phyloP scores from a whole-genome alignment of 2,797 vertebrate genomes.

The Lindbergichthys nudifrons region DNA sequence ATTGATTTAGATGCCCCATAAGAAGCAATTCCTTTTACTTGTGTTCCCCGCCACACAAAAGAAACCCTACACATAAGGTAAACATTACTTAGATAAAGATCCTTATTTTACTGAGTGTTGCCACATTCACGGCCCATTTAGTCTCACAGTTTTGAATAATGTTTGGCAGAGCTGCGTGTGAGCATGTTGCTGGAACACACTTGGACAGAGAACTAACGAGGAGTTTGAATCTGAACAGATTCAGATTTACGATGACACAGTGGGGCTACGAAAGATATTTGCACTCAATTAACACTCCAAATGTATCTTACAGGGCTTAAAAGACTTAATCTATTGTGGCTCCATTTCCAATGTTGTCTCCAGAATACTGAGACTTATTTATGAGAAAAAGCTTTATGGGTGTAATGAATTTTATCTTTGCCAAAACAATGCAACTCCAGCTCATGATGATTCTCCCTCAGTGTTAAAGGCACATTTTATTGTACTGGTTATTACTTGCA shows the following conservation, averaged over 20 bases:
- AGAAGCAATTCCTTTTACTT: conserved; percentile 39
- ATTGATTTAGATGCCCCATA: conserved; percentile 63
- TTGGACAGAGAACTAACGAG: conserved; percentile 13
- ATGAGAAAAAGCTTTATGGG: too few species aligned
- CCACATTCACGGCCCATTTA: conserved; percentile 21
- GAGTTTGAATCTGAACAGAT: conserved; percentile 24
- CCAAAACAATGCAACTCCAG: not conserved
- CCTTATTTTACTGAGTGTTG: not conserved
- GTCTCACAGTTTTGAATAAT: conserved; percentile 23
- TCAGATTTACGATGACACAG: conserved; percentile 16
- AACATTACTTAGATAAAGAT: conserved; percentile 26
- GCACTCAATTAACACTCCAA: conserved; percentile 29
- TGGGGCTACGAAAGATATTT: conserved; percentile 31
- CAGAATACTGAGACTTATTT: not conserved
- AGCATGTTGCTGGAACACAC: not conserved
- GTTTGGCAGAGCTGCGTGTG: conserved; percentile 1
- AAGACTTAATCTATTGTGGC: not conserved
- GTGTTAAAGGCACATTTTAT: not conserved
- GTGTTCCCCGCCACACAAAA: conserved; percentile 8
- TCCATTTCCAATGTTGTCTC: conserved; percentile 16
- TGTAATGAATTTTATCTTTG: not conserved
- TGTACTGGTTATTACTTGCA: too few species aligned
- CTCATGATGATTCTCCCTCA: not conserved
- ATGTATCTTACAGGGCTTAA: conserved; percentile 11
- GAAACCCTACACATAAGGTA: conserved; percentile 22